A percentile compares a stretch with the other conserved stretches of the same genome.
Evolutionary conservation across 2,888 invertebrate species (phyloP).

Genomic region (Andrena fulva): DNA sequence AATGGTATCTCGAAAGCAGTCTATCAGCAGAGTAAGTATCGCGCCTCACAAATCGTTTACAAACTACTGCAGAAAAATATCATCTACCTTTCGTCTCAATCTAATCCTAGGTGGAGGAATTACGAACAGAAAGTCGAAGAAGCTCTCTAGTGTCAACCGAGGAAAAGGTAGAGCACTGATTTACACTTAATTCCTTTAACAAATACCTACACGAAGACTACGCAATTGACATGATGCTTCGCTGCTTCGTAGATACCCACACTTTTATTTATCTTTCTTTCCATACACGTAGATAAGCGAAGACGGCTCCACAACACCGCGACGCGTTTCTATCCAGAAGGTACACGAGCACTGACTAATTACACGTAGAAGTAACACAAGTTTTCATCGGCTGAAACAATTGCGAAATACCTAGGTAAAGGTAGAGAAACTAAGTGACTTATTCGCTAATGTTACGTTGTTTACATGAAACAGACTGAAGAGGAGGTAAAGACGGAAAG

Average conservation of each 20-base stretch:
- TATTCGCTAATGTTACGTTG: background rate
- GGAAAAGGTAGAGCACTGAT: slow-evolving; percentile 72
- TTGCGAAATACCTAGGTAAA: background rate
- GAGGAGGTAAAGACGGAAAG: slow-evolving; percentile 85
- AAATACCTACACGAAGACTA: background rate
- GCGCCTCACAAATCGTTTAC: background rate
- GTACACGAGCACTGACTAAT: slow-evolving; percentile 68
- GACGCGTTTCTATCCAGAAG: slow-evolving; percentile 80
- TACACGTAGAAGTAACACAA: background rate
- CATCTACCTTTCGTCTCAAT: background rate
- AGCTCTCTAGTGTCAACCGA: slow-evolving; percentile 80
- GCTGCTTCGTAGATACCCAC: slow-evolving; percentile 8
- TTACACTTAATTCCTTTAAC: background rate
- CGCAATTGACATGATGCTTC: background rate
- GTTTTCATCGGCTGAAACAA: no score
- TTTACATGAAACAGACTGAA: slow-evolving; percentile 75
- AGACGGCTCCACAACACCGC: slow-evolving; percentile 76
- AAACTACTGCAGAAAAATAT: background rate
- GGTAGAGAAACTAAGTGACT: background rate
- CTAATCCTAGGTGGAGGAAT: slow-evolving; percentile 78
- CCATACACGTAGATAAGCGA: slow-evolving; percentile 74
- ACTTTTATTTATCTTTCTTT: slow-evolving; percentile 38
- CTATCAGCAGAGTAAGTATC: slow-evolving; percentile 77
- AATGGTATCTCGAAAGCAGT: slow-evolving; percentile 78
- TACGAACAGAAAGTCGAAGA: slow-evolving; percentile 81